Base-by-base conservation (phyloP, 2,113 vertebrate genomes). In the Bucco capensis region DNA sequence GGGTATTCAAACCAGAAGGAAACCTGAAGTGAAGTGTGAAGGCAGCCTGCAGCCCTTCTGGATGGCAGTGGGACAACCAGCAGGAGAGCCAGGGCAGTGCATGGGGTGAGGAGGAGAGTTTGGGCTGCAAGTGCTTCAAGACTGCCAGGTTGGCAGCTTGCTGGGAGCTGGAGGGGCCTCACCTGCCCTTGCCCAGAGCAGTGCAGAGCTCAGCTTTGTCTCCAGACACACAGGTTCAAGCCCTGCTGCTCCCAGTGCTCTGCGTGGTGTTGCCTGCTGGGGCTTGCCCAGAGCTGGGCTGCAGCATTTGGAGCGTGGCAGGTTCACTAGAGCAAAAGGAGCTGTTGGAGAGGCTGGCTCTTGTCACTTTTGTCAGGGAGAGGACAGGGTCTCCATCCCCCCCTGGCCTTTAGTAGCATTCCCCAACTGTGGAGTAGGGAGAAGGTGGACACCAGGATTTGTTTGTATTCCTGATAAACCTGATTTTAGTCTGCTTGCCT, bases 71-170 rank as follows among this genome's bases (percentile, higher is more conserved):
- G 80, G 37, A 44, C 10, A 0, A 8, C 28, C 86, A 62, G 86
- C 88, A 61, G 86, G 88, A 92, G 80, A 14, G 42, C 30, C 1
- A 0, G 60, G 56, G 64, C 46, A 3, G 37, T 2, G 51, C 3
- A 1, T 2, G 27, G 56, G 23, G 12, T 49, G 73, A 46, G 83
- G 67, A 47, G 4, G 30, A 33, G 76, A 19, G 72, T 22, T 46
- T 22, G 77, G 72, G 85, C 82, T 89, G 82, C 74, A 8, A 62
- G 74, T 75, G 66, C 74, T 72, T 23, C 5, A 25, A 60, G 66
- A 78, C 85, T 94, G 93, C 94, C 91, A 92, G 90, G 77, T 8
- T 9, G 1, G 77, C 89, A 86, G 92, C 83, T 88, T 90, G 78
- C 50, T 66, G 85, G 60, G 75, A 70, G 58, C 75, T 50, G 51